Conservation (phyloP, 1,140 invertebrate genomes). For the Diplogasteroides magnus region DNA sequence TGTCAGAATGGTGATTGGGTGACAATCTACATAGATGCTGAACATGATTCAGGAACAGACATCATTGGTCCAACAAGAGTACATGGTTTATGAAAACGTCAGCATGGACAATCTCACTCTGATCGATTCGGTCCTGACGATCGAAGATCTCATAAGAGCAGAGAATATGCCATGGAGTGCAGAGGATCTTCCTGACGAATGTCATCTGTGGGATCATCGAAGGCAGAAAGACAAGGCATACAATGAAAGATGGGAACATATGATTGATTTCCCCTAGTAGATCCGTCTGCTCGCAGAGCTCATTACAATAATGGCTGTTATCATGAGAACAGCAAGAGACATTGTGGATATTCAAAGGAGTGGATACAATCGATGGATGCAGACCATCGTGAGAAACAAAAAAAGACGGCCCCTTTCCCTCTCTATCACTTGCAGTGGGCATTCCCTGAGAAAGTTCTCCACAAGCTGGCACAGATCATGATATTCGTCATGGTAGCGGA, state of each 20-base stretch:
- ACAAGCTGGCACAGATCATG: constrained; percentile 80
- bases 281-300: constrained; percentile 30
- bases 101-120: too few relatives aligned
- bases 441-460: constrained; percentile 82
- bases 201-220: constrained; percentile 32
- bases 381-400: constrained; percentile 51
- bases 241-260: not conserved
- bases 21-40: too few relatives aligned
- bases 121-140: too few relatives aligned
- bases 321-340: constrained; percentile 24
- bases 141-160: too few relatives aligned
- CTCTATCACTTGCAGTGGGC: constrained; percentile 65
- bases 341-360: constrained; percentile 29
- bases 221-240: constrained; percentile 19
- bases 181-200: constrained; percentile 16
- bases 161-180: too few relatives aligned
- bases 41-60: too few relatives aligned
- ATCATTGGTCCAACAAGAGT: too few relatives aligned
- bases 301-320: constrained; percentile 20
- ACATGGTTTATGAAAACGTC: too few relatives aligned
- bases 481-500: constrained; percentile 68
- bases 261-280: too few relatives aligned
- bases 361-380: constrained; percentile 61
- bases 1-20: too few relatives aligned
- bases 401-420: too few relatives aligned